These are phyloP conservation scores for Acromyrmex charruanus DNA, from an alignment of 1,140 invertebrate species.

Conservation along the genomic window DNA sequence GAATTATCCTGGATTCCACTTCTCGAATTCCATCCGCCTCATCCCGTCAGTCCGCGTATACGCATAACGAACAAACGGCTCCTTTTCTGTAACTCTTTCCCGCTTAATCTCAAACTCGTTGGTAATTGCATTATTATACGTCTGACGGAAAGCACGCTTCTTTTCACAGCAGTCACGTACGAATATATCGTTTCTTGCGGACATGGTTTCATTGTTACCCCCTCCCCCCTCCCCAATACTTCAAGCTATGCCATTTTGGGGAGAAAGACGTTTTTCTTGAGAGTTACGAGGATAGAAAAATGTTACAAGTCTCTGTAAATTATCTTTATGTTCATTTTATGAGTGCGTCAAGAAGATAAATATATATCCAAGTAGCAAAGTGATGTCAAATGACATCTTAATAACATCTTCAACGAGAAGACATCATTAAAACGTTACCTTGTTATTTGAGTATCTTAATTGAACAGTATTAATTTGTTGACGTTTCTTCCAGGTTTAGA, in stretches of 20 bases:
- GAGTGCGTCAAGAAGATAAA: not conserved
- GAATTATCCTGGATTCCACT: conserved; percentile 74
- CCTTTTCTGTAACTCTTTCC: conserved; percentile 64
- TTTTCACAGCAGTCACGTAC: conserved; percentile 44
- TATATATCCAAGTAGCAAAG: not conserved
- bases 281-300: conserved; percentile 2
- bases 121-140: conserved; percentile 69
- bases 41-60: conserved; percentile 65
- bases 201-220: conserved; percentile 25
- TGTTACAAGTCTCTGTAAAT: not conserved
- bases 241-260: not conserved
- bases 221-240: not conserved
- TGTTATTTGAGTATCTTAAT: not conserved
- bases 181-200: conserved; percentile 43
- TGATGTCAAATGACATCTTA: too few relatives aligned
- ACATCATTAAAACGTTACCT: too few relatives aligned
- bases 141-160: conserved; percentile 34
- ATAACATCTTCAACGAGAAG: too few relatives aligned
- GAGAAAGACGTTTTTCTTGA: not conserved
- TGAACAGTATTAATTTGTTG: not conserved
- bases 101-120: conserved; percentile 66
- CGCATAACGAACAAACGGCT: conserved; percentile 33
- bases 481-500: not conserved
- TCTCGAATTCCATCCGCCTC: conserved; percentile 73
- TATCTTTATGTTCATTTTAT: not conserved